Evolutionary conservation across 23 tunicate species (phyloP), one percentile per base, ranked within the genome.

Genomic region (Trididemnum nubilum): DNA sequence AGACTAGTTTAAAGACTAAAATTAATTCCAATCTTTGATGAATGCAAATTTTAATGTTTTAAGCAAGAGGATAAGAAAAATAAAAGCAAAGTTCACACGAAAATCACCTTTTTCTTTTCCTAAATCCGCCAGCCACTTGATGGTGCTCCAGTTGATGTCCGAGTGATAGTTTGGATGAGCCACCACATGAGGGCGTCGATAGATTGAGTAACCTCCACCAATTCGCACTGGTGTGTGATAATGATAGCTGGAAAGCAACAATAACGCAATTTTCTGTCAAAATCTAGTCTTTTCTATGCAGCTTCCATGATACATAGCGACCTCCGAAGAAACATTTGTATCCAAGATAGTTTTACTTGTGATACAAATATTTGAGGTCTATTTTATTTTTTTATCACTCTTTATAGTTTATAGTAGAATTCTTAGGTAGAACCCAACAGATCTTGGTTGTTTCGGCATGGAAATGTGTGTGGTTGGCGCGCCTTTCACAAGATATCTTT

Each of bases 161-260:
- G 65, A 51, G 22, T 39, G 51, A n/a, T 33, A 51, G 60, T 71
- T 37, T 18, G 37, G 60, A 33, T 0, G 24, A 2, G 60, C 15
- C 18, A 27, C 19, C 24, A 34, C n/a, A 39, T 37, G 51, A 29
- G 90, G 63, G 22, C 76, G 82, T 19, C 71, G 89, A 40, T 84
- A 93, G 36, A 93, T 93, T 34, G 93, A 78, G 72, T 83, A 93
- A 4, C 98, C 98, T 23, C 97, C 97, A 5, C 97, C 97, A 1
- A 75, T 80, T 28, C 97, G 64, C 4, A 93, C 79, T 0, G 90
- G 89, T 0, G 80, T 86, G n/a, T 64, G 77, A 73, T 88, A 93
- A 66, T 93, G 98, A 49, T 93, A 69, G 57, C 98, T 93, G 69
- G 12, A 54, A 51, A 54, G 19, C 9, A 15, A 44, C 54, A 44